Evolutionary conservation across 2,797 vertebrate species (phyloP).

Genomic region (Liparis tanakae): DNA sequence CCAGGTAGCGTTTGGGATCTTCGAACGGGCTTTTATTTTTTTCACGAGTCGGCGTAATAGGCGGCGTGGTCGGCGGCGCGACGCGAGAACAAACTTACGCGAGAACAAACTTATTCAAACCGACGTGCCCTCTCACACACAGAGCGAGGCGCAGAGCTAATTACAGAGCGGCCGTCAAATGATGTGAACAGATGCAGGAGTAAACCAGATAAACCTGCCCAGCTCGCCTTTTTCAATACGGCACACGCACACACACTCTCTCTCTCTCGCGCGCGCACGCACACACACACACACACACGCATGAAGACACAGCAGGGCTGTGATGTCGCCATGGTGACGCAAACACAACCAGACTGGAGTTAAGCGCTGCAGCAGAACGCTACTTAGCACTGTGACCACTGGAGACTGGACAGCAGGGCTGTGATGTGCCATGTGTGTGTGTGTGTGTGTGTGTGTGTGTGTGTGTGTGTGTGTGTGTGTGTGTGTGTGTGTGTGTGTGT

Average conservation of each 20-base stretch:
- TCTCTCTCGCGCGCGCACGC: neutral
- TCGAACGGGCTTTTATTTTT: neutral
- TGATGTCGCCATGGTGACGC: slow-evolving; percentile 45
- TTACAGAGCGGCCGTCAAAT: slow-evolving; percentile 47
- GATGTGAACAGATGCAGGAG: slow-evolving; percentile 57
- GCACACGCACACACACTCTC: neutral
- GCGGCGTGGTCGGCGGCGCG: neutral
- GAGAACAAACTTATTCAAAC: slow-evolving; percentile 12
- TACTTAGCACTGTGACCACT: slow-evolving; percentile 30
- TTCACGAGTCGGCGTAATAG: neutral
- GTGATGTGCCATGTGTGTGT: no score
- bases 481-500: neutral
- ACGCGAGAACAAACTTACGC: neutral
- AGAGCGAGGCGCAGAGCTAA: slow-evolving; percentile 35
- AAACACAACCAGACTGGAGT: slow-evolving; percentile 48
- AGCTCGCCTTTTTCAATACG: slow-evolving; percentile 41
- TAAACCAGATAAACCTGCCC: slow-evolving; percentile 74
- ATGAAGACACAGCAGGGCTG: slow-evolving; percentile 16
- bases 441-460: neutral
- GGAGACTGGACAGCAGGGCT: slow-evolving; percentile 11
- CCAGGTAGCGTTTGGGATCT: slow-evolving; percentile 65
- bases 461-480: neutral
- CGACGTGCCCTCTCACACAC: neutral
- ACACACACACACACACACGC: neutral
- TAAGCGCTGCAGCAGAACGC: slow-evolving; percentile 35